A percentile compares a stretch with the other conserved stretches of the same genome.
These are phyloP conservation scores for Halcyon chelicuti DNA, from an alignment of 2,797 vertebrate species.

Conservation along the genomic window DNA sequence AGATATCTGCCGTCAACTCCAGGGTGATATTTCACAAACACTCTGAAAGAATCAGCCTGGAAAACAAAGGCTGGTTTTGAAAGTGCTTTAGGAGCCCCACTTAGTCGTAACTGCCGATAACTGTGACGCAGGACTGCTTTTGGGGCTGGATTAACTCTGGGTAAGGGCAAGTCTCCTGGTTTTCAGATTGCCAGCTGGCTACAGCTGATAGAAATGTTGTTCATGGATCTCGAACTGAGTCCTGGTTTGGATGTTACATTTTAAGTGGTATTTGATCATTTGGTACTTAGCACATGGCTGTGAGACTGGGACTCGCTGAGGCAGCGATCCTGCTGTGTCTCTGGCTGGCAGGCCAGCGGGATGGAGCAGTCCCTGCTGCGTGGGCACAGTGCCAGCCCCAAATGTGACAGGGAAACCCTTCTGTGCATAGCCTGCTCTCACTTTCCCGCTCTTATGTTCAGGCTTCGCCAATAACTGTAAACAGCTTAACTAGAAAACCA, in stretches of 20 bases:
- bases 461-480: background rate
- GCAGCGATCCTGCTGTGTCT: rapidly evolving
- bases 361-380: background rate
- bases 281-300: rapidly evolving
- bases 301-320: rapidly evolving
- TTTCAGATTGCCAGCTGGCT: background rate
- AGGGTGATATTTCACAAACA: background rate
- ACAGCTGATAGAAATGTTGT: background rate
- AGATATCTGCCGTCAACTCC: background rate
- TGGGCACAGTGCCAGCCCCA: background rate
- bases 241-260: background rate
- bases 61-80: background rate
- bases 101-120: background rate
- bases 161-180: background rate
- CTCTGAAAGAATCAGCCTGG: background rate
- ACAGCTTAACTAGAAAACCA: background rate
- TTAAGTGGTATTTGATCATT: background rate
- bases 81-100: background rate
- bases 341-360: background rate
- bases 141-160: background rate
- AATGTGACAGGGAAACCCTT: background rate
- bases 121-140: background rate
- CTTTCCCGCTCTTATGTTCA: background rate
- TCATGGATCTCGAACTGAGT: background rate
- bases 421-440: background rate